Percentiles rank a stretch among this genome's conserved stretches.
Evolutionary conservation across 1,140 invertebrate genomes (phyloP).

Genomic region (Druon quercuslanigerum): DNA sequence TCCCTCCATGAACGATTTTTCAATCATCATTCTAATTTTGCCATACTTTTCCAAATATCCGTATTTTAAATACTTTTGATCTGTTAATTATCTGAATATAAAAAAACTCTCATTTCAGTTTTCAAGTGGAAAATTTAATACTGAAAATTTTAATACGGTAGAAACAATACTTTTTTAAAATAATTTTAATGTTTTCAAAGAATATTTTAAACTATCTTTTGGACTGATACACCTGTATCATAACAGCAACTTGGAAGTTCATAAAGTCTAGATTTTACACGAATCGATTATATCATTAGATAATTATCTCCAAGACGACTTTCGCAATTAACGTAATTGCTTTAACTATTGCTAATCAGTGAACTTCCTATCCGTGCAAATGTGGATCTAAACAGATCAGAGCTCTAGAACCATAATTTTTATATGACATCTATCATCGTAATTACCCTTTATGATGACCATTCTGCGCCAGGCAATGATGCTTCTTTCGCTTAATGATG

Average conservation of each 20-base stretch:
- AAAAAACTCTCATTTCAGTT: too few relatives aligned
- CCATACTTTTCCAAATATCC: too few relatives aligned
- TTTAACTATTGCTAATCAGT: conserved; percentile 25
- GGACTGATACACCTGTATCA: not conserved
- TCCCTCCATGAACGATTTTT: too few relatives aligned
- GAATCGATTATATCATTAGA: conserved; percentile 26
- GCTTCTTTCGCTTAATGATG: not conserved
- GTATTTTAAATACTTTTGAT: too few relatives aligned
- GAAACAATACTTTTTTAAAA: not conserved
- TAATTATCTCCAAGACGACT: conserved; percentile 20
- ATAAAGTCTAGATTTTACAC: conserved; percentile 14
- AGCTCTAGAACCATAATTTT: conserved; percentile 8
- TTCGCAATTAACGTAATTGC: conserved; percentile 22
- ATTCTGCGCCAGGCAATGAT: conserved; percentile 3
- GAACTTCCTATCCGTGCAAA: conserved; percentile 16
- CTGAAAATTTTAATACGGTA: too few relatives aligned
- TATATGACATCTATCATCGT: conserved; percentile 29
- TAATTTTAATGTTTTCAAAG: conserved; percentile 11
- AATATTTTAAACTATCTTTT: not conserved
- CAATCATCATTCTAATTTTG: too few relatives aligned
- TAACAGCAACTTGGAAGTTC: not conserved
- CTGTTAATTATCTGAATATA: too few relatives aligned
- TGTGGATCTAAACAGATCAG: conserved; percentile 6
- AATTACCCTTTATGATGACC: conserved; percentile 15
- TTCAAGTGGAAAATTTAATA: too few relatives aligned